Evolutionary conservation across 2,113 vertebrate species (phyloP).

Genomic region (Colius striatus): DNA sequence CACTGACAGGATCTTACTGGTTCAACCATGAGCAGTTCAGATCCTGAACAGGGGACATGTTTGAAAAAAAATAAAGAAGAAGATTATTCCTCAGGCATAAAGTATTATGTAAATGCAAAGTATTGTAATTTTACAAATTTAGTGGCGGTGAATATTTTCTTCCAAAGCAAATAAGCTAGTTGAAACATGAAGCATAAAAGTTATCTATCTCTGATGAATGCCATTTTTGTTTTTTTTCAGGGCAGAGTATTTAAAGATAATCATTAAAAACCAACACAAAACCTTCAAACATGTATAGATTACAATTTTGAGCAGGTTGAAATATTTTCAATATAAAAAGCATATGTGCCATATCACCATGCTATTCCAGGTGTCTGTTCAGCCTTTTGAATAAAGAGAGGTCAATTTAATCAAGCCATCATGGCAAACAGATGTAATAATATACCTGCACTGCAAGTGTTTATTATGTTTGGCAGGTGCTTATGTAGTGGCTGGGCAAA

Average conservation of each 20-base stretch:
- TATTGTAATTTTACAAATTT: neutral
- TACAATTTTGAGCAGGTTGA: neutral
- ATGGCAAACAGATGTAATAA: neutral
- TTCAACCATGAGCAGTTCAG: slow-evolving; percentile 1
- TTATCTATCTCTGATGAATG: neutral
- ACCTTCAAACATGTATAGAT: neutral
- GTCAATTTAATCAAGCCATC: slow-evolving; percentile 15
- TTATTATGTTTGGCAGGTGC: slow-evolving; percentile 17
- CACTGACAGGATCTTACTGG: neutral
- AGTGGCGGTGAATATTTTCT: neutral
- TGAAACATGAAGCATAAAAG: neutral
- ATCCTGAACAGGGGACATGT: neutral
- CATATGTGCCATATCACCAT: neutral
- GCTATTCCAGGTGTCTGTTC: neutral
- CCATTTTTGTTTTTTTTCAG: neutral
- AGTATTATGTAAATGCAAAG: neutral
- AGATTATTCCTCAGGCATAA: neutral
- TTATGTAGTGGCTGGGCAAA: slow-evolving; percentile 7
- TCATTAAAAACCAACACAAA: neutral
- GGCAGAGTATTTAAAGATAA: neutral
- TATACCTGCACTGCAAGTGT: slow-evolving; percentile 2
- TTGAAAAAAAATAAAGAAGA: neutral
- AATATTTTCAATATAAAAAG: neutral
- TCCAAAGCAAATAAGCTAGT: neutral
- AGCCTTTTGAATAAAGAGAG: slow-evolving; percentile 11